A percentile compares a stretch with the other conserved stretches of the same genome.
Conservation (phyloP, 2,888 invertebrate genomes). For the Nomada lathburiana region DNA sequence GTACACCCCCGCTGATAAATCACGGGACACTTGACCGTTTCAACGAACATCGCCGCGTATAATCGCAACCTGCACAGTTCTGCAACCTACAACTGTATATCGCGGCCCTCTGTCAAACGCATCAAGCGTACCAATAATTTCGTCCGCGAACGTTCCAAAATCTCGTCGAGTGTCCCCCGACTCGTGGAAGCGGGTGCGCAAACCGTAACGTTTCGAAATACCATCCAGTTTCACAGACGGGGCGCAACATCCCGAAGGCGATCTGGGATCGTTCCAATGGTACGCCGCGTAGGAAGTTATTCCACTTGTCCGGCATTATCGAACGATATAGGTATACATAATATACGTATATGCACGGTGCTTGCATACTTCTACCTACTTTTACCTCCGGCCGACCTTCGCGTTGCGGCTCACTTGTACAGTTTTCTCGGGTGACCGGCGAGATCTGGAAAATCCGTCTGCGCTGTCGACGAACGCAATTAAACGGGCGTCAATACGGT, state of each 20-base stretch:
- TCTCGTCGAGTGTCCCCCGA: too few species aligned
- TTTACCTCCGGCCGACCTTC: constrained; percentile 67
- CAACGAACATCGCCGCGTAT: too few species aligned
- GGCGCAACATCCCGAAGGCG: constrained; percentile 50
- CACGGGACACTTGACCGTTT: too few species aligned
- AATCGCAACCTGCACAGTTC: too few species aligned
- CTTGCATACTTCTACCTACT: constrained; percentile 53
- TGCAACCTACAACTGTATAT: too few species aligned
- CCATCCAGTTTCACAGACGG: constrained; percentile 29
- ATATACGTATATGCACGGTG: too few species aligned
- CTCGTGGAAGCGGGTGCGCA: too few species aligned
- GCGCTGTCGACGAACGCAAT: not conserved
- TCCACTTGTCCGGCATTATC: constrained; percentile 56
- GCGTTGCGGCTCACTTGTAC: constrained; percentile 25
- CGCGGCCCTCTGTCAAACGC: too few species aligned
- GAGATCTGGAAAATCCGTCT: constrained; percentile 11
- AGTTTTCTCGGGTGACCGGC: constrained; percentile 3
- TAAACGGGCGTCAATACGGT: too few species aligned
- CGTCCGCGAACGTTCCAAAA: too few species aligned
- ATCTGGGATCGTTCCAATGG: constrained; percentile 38
- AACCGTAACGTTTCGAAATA: not conserved
- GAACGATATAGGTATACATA: constrained; percentile 5
- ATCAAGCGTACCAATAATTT: too few species aligned
- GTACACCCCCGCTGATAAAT: too few species aligned
- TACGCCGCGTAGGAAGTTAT: constrained; percentile 64